Evolutionary conservation across 2,888 invertebrate species (phyloP).

Genomic region (Stenotaenia linearis): DNA sequence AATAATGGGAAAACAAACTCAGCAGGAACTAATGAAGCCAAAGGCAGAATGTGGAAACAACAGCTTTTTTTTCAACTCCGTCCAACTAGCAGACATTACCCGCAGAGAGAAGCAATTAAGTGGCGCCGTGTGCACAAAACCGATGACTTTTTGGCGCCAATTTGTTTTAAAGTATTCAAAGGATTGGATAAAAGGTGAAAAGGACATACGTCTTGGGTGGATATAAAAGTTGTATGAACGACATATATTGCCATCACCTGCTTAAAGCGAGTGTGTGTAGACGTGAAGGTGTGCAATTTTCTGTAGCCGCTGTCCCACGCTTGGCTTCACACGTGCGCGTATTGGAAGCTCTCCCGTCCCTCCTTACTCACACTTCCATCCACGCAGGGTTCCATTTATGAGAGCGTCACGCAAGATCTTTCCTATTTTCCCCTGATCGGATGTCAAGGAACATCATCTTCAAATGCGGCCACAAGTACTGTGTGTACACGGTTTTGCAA

Average conservation of each 20-base stretch:
- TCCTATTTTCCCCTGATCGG: not conserved
- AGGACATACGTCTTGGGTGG: not conserved
- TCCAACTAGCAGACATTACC: constrained; percentile 6
- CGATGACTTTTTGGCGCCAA: constrained; percentile 19
- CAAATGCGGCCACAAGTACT: not conserved
- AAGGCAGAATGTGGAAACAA: not conserved
- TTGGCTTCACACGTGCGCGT: constrained; percentile 17
- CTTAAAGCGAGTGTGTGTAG: not conserved
- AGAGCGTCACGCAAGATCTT: constrained; percentile 11
- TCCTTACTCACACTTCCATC: not conserved
- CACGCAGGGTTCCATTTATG: not conserved
- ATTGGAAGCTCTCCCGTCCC: not conserved
- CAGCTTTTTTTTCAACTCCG: not conserved
- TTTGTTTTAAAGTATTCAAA: constrained; percentile 26
- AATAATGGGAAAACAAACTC: constrained; percentile 21
- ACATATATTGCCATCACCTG: constrained; percentile 11
- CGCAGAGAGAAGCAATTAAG: constrained; percentile 24
- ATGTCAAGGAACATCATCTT: not conserved
- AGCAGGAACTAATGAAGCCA: constrained; percentile 19
- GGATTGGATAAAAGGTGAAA: constrained; percentile 6
- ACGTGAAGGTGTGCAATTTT: constrained; percentile 23
- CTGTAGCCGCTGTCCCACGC: constrained; percentile 26
- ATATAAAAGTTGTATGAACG: constrained; percentile 10
- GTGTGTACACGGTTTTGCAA: not conserved
- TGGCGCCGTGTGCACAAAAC: not conserved